Base-by-base conservation (phyloP, 2,797 vertebrate genomes). In the Cyprinodon diabolis region DNA sequence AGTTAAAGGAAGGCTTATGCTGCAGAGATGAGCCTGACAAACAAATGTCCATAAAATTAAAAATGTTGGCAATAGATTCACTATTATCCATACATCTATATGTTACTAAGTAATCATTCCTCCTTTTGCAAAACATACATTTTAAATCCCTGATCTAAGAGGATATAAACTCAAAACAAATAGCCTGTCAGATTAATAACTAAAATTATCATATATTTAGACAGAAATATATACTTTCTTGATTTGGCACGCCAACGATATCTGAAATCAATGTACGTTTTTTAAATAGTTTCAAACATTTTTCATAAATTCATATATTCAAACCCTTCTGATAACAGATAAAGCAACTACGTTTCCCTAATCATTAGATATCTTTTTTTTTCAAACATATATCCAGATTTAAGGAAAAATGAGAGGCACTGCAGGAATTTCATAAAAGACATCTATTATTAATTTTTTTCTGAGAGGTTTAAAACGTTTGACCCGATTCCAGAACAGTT, bases 1-100 rank as follows among this genome's bases (percentile, higher is more conserved):
- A 66, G 69, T 79, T 17, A 58, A 45, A 63, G 23, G 66, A 68
- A 79, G 69, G 10, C 68, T 12, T 17, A 30, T 78, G 60, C 35
- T 62, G 51, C 65, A 57, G 43, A 54, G 60, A 51, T 68, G 70
- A 55, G 65, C 14, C 30, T 62, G 25, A 60, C 17, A 19, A 71
- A 45, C 40, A 43, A 45, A 65, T 45, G 40, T 45, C 40, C 6
- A 23, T 10, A 65, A 65, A 45, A 65, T n/a, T 45, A 2, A 3
- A 12, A 43, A 12, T 40, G 30, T 45, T 6, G 12, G 0, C 40
- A 43, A 12, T 12, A n/a, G 11, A 10, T 65, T 30, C 30, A 65
- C 2, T 13, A 11, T 45, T 45, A 65, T 40, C 11, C 1, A 55
- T 11, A 11, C n/a, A 55, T 19, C 9, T 43, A 11, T 9, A n/a